These are phyloP conservation scores for Hucho hucho DNA, from an alignment of 2,113 vertebrate species.

Conservation along the genomic window DNA sequence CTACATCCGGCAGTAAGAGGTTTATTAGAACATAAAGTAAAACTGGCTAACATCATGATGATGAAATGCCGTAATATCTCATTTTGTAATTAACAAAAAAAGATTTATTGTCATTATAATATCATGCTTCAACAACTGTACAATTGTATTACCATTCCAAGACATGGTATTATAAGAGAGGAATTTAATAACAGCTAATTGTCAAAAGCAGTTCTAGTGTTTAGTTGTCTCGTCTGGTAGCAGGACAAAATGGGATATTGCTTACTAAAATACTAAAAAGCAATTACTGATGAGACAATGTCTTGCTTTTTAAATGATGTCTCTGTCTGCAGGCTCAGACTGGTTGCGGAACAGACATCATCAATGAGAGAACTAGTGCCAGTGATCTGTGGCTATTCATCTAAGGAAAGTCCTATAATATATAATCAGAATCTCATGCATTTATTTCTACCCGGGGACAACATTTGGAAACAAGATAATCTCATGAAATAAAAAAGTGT, in stretches of 20 bases:
- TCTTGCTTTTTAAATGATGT: neutral
- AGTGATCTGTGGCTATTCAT: neutral
- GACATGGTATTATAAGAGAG: slow-evolving; percentile 1
- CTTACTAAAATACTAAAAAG: slow-evolving; percentile 22
- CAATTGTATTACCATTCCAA: slow-evolving; percentile 11
- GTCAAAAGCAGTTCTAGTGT: slow-evolving; percentile 15
- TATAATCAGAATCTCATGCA: slow-evolving; percentile 22
- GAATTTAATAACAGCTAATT: slow-evolving; percentile 15
- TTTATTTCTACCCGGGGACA: slow-evolving; percentile 22
- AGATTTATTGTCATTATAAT: too few species aligned
- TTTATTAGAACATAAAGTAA: slow-evolving; percentile 29
- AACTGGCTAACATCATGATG: too few species aligned
- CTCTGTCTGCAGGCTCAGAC: neutral
- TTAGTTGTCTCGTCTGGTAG: slow-evolving; percentile 6
- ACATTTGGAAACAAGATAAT: slow-evolving; percentile 7
- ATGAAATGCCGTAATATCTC: too few species aligned
- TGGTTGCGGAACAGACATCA: too few species aligned
- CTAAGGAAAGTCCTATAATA: neutral
- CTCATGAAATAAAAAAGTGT: neutral
- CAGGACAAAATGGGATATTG: slow-evolving; percentile 2
- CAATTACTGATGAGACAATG: slow-evolving; percentile 29
- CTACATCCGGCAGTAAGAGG: slow-evolving; percentile 23
- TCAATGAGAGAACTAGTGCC: too few species aligned
- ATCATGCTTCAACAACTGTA: slow-evolving; percentile 10
- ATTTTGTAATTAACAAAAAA: too few species aligned